Conservation (phyloP, 2,797 vertebrate genomes). For the Pangasius macronema region DNA sequence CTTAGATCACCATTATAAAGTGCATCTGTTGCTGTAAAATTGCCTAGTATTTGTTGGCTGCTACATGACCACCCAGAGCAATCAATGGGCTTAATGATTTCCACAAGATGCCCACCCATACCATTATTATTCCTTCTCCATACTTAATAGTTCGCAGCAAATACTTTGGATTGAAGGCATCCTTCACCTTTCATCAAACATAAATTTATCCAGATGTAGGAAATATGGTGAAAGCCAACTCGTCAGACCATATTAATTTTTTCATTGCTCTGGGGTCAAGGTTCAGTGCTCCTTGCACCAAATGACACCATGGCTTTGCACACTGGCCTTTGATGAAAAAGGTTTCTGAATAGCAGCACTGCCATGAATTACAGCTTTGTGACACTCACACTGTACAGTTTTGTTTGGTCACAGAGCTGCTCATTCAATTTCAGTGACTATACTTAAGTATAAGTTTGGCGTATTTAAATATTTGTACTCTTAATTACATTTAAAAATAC, state of each 20-base stretch:
- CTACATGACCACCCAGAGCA: neutral
- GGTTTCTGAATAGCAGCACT: neutral
- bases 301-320: neutral
- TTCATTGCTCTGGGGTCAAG: neutral
- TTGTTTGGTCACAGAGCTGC: neutral
- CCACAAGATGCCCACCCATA: no score
- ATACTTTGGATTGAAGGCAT: neutral
- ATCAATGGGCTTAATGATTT: conserved; percentile 6
- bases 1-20: neutral
- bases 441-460: neutral
- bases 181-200: neutral
- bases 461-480: neutral
- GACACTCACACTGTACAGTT: conserved; percentile 5
- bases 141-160: neutral
- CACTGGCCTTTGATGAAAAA: neutral
- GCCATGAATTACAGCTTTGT: neutral
- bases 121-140: neutral
- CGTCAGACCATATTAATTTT: neutral
- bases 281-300: neutral
- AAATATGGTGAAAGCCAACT: neutral
- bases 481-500: neutral
- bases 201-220: neutral
- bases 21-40: neutral
- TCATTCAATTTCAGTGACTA: neutral
- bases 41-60: neutral